Conservation (phyloP, 2,888 invertebrate genomes). For the Archips xylosteana region DNA sequence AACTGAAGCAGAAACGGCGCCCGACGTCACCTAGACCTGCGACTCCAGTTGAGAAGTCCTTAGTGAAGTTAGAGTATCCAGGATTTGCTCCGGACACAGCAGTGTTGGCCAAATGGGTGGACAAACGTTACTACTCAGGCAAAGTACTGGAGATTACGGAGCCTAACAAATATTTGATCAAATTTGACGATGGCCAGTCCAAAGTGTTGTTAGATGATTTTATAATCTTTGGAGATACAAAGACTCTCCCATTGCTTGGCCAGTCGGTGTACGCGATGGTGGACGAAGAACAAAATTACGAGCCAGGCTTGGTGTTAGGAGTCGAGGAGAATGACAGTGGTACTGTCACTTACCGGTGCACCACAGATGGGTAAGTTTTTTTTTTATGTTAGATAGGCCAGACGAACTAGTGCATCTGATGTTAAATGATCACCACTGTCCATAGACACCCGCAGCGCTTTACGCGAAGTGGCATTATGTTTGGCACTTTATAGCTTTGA, state of each 20-base stretch:
- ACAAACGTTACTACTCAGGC: slow-evolving; percentile 88
- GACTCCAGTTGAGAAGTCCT: slow-evolving; percentile 73
- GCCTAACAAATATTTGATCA: slow-evolving; percentile 86
- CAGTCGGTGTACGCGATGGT: slow-evolving; percentile 84
- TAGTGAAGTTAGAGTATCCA: slow-evolving; percentile 69
- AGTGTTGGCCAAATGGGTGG: slow-evolving; percentile 89
- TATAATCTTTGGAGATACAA: slow-evolving; percentile 84
- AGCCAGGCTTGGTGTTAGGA: slow-evolving; percentile 80
- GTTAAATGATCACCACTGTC: no score
- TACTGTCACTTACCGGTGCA: slow-evolving; percentile 77
- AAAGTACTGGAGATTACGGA: slow-evolving; percentile 84
- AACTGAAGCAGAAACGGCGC: slow-evolving; percentile 74
- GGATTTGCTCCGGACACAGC: slow-evolving; percentile 75
- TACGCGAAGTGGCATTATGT: no score
- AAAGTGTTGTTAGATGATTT: slow-evolving; percentile 86
- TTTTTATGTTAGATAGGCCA: neutral
- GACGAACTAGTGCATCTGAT: no score
- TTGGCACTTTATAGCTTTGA: no score
- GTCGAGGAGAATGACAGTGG: slow-evolving; percentile 77
- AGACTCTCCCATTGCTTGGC: slow-evolving; percentile 80
- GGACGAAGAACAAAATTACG: slow-evolving; percentile 83
- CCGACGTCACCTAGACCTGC: slow-evolving; percentile 77
- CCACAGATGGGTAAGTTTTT: slow-evolving; percentile 75
- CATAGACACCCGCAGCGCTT: no score
- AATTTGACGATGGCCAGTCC: slow-evolving; percentile 87